Conservation (phyloP, 1,140 invertebrate species). For the Lutraria rhynchaena region DNA sequence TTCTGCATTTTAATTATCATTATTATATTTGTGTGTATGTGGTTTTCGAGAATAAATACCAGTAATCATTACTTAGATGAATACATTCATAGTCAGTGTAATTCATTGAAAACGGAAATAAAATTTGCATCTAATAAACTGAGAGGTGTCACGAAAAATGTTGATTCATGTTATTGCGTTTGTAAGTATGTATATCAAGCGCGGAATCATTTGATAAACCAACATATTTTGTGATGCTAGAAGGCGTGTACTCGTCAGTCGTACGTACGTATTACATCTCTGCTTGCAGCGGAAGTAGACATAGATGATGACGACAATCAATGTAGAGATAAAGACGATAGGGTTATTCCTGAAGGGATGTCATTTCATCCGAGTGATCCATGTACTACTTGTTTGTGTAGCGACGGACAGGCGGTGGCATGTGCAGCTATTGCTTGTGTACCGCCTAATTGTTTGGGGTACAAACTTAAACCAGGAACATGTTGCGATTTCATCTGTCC, state of each 20-base stretch:
- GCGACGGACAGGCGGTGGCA: neutral
- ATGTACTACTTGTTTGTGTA: neutral
- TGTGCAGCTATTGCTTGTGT: neutral
- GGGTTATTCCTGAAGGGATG: neutral
- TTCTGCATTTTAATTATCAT: too few species aligned
- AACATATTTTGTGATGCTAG: neutral
- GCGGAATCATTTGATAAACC: neutral
- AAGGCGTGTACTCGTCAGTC: conserved; percentile 2
- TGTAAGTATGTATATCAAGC: neutral
- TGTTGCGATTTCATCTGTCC: conserved; percentile 1
- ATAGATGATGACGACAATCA: neutral
- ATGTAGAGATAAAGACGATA: neutral
- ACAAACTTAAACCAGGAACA: neutral
- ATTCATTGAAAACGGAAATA: too few species aligned
- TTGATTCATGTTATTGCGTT: neutral
- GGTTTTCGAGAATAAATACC: too few species aligned
- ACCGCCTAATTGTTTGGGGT: neutral
- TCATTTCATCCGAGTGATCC: neutral
- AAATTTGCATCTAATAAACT: neutral
- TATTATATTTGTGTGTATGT: too few species aligned
- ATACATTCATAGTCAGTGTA: too few species aligned
- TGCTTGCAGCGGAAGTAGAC: neutral
- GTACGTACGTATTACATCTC: neutral
- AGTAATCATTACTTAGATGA: too few species aligned
- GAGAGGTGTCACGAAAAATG: neutral